Conservation (phyloP, 2,797 vertebrate species). For the Diplodus puntazzo region DNA sequence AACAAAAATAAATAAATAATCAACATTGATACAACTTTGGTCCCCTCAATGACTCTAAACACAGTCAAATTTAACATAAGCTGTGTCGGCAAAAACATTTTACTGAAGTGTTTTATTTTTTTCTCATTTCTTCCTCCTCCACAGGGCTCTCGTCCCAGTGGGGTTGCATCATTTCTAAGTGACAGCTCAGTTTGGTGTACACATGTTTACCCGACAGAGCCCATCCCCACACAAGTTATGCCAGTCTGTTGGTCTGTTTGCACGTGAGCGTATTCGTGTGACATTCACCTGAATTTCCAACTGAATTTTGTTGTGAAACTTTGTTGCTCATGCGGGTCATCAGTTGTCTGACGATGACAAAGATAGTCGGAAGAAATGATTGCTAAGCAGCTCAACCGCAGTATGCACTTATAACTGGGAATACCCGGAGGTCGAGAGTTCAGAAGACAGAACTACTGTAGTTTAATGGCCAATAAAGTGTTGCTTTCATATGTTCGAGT, state of each 20-base stretch:
- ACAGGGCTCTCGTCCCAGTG: neutral
- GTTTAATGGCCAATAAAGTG: neutral
- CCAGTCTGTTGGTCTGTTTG: conserved; percentile 15
- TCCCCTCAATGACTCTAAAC: neutral
- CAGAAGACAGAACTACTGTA: neutral
- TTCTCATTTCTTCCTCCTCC: neutral
- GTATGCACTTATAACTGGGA: neutral
- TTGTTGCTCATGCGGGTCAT: conserved; percentile 18
- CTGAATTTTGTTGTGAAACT: conserved; percentile 7
- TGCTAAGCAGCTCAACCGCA: neutral
- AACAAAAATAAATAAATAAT: neutral
- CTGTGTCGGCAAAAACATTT: neutral
- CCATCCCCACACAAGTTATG: conserved; percentile 10
- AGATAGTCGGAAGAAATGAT: neutral
- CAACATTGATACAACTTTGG: neutral
- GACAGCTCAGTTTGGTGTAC: conserved; percentile 37
- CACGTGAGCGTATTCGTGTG: conserved; percentile 6
- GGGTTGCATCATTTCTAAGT: conserved; percentile 36
- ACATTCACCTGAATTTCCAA: conserved; percentile 14
- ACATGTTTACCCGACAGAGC: conserved; percentile 24
- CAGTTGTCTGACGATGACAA: neutral
- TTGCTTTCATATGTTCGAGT: conserved; percentile 9
- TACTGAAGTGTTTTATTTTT: neutral
- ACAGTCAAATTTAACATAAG: neutral
- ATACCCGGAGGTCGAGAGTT: neutral